Evolutionary conservation across 2,113 vertebrate species (phyloP), one percentile per base, ranked within the genome.

Genomic region (Oxygymnocypris stewartii): DNA sequence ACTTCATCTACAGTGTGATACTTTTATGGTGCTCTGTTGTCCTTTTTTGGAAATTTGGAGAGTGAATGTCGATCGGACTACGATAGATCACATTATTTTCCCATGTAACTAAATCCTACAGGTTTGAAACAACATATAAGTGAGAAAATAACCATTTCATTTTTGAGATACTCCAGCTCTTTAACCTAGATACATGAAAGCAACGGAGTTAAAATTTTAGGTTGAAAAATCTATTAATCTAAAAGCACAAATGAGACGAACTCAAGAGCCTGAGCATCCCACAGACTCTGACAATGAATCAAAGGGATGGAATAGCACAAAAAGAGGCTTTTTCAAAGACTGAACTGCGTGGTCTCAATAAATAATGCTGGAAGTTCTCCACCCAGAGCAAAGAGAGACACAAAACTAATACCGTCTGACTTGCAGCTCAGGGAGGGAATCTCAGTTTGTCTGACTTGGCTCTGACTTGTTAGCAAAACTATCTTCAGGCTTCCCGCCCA

Each of bases 291-390:
- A 74, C 71, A 74, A 42, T 37, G 12, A 74, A 74, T 42, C 69
- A 73, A 23, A 42, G 18, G 18, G 10, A 23, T 40, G 69, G 37
- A 71, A 71, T 18, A 35, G 14, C 14, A 37, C 16, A 69, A 16
- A 37, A 40, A 42, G 10, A 23, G 3, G 5, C 28, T 67, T 67
- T 23, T 35, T 67, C 28, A 67, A 67, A 67, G 65, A 69, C 35
- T 6, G 69, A 73, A 40, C 9, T 20, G 8, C 40, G 18, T 73
- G 69, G 35, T 23, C 35, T 42, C 69, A 9, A 73, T 73, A 73
- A 73, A 73, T 74, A 74, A 74, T 42, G 69, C 10, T 6, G 37
- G 71, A 74, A 37, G 71, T 37, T 42, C 23, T 74, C 69, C 69
- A 23, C 69, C 69, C 69, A 31, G 28, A 31, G 65, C 28, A 69